These are phyloP conservation scores for Ochropleura plecta DNA, from an alignment of 2,888 invertebrate species.

Conservation along the genomic window DNA sequence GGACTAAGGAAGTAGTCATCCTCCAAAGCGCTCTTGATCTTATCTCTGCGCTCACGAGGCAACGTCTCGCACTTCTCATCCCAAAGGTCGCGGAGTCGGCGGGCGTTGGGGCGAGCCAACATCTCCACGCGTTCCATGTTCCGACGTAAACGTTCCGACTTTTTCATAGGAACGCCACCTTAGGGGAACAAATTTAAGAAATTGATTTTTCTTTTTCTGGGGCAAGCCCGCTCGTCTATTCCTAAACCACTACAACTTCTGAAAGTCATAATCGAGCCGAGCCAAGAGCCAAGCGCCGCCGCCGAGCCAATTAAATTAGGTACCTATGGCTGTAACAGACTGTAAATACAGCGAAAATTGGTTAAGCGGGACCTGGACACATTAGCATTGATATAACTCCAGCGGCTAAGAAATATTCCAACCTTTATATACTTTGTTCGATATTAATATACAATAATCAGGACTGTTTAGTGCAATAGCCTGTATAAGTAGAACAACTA, in stretches of 20 bases:
- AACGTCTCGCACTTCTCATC: slow-evolving; percentile 87
- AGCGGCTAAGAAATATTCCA: background rate
- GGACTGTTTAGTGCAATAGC: no score
- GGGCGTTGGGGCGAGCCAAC: slow-evolving; percentile 88
- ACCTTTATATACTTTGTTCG: background rate
- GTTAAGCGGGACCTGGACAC: background rate
- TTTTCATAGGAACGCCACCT: background rate
- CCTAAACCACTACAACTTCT: no score
- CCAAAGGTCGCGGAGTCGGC: slow-evolving; percentile 89
- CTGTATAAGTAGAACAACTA: no score
- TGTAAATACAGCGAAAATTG: background rate
- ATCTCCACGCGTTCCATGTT: slow-evolving; percentile 87
- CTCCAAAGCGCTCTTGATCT: slow-evolving; percentile 89
- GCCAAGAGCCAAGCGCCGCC: no score
- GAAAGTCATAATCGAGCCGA: no score
- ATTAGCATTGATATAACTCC: background rate
- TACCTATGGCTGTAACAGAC: no score
- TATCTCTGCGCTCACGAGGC: slow-evolving; percentile 86
- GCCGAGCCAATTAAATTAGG: no score
- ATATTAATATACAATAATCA: background rate
- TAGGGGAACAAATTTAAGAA: background rate
- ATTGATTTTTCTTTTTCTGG: background rate
- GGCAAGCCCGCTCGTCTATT: no score
- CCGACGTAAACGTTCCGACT: slow-evolving; percentile 63
- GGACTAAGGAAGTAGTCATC: slow-evolving; percentile 89